Conservation (phyloP, 2,888 invertebrate species). For the Odontomyia ornata region DNA sequence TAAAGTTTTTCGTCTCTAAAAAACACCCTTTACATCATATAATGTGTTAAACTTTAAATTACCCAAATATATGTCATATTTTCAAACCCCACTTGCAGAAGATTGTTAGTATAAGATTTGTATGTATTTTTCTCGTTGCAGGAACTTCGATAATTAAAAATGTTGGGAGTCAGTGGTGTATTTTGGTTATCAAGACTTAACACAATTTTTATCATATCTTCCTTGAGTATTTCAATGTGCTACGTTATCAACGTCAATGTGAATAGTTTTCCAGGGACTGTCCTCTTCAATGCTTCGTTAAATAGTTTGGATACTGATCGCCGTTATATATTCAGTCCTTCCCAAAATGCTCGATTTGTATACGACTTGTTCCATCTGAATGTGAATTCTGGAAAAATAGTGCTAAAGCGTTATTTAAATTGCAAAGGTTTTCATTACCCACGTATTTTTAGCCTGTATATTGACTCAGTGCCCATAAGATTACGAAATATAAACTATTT, state of each 20-base stretch:
- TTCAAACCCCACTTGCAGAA: no score
- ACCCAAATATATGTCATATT: no score
- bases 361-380: constrained; percentile 80
- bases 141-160: no score
- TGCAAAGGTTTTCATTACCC: constrained; percentile 87
- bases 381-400: constrained; percentile 77
- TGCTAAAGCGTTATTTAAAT: constrained; percentile 74
- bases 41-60: no score
- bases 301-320: constrained; percentile 82
- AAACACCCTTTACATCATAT: no score
- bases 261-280: constrained; percentile 70
- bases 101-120: no score
- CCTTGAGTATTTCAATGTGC: no score
- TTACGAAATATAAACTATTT: constrained; percentile 84
- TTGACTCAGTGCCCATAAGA: constrained; percentile 84
- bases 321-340: constrained; percentile 80
- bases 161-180: no score
- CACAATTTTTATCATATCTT: no score
- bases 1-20: no score
- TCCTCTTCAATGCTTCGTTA: constrained; percentile 82
- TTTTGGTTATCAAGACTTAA: no score
- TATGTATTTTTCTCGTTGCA: no score
- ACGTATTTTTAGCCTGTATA: constrained; percentile 84
- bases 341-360: constrained; percentile 84
- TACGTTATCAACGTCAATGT: constrained; percentile 72